phyloP scores from a whole-genome alignment of 2,797 vertebrate species.

The Oophaga sylvatica region DNA sequence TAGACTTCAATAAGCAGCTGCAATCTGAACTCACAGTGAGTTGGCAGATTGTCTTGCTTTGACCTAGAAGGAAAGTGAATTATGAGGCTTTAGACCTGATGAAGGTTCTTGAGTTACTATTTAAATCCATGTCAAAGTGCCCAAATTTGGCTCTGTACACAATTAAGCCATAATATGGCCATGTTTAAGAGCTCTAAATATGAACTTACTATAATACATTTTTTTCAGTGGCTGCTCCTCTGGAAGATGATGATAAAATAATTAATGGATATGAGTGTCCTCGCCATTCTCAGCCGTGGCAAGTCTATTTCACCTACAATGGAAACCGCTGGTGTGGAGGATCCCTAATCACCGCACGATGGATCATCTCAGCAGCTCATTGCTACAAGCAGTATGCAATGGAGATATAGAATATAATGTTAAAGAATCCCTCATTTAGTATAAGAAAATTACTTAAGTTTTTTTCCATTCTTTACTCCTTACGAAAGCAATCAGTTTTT shows the following conservation, averaged over 20 bases:
- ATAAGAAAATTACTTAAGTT: neutral
- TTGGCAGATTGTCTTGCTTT: too few species aligned
- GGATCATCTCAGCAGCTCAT: conserved; percentile 72
- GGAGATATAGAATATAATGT: neutral
- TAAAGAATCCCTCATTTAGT: neutral
- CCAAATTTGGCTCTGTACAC: too few species aligned
- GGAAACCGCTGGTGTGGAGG: conserved; percentile 69
- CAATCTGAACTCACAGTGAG: too few species aligned
- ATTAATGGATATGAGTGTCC: conserved; percentile 61
- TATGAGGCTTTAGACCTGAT: too few species aligned
- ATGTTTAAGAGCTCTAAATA: too few species aligned
- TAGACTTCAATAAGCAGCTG: too few species aligned
- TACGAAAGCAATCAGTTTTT: too few species aligned
- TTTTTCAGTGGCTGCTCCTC: conserved; percentile 34
- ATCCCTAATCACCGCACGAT: conserved; percentile 66
- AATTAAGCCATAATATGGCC: too few species aligned
- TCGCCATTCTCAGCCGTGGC: conserved; percentile 65
- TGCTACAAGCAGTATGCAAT: conserved; percentile 69
- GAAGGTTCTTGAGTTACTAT: too few species aligned
- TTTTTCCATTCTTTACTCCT: neutral
- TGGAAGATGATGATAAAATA: conserved; percentile 61
- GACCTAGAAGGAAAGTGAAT: too few species aligned
- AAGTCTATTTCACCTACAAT: conserved; percentile 65
- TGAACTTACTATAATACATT: neutral
- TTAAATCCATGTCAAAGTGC: too few species aligned